Evolutionary conservation across 2,888 invertebrate species (phyloP).

Genomic region (Eupithecia pulchellata): DNA sequence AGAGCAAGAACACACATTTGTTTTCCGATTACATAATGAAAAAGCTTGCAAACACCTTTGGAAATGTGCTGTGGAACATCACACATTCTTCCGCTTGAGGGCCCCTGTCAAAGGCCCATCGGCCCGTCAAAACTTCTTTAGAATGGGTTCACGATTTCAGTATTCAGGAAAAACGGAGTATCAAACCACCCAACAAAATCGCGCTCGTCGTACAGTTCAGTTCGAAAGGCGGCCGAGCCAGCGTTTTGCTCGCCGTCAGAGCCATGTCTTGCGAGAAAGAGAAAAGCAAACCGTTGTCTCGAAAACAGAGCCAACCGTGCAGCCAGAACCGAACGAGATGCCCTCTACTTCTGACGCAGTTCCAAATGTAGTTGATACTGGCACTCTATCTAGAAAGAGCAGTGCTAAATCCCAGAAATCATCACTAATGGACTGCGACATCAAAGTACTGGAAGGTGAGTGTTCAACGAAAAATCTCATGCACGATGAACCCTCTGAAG

Average conservation of each 20-base stretch:
- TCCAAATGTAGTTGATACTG: slow-evolving; percentile 50
- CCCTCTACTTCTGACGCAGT: slow-evolving; percentile 68
- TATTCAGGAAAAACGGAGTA: slow-evolving; percentile 98
- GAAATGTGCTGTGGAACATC: slow-evolving; percentile 99
- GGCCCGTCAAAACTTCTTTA: slow-evolving; percentile 97
- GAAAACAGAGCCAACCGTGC: slow-evolving; percentile 63
- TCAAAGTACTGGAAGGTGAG: slow-evolving; percentile 62
- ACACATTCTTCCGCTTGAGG: slow-evolving; percentile 98
- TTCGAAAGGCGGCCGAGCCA: slow-evolving; percentile 99
- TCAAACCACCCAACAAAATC: slow-evolving; percentile 96
- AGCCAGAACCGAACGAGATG: slow-evolving; percentile 62
- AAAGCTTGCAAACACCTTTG: slow-evolving; percentile 99
- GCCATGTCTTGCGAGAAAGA: slow-evolving; percentile 93
- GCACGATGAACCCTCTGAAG: slow-evolving; percentile 71
- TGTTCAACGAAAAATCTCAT: slow-evolving; percentile 72
- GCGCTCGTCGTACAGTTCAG: slow-evolving; percentile 96
- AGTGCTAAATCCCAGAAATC: slow-evolving; percentile 86
- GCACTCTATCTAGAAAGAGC: slow-evolving; percentile 80
- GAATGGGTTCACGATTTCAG: slow-evolving; percentile 99
- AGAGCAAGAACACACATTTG: slow-evolving; percentile 99
- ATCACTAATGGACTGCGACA: slow-evolving; percentile 64
- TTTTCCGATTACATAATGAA: slow-evolving; percentile 97
- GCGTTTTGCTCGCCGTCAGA: slow-evolving; percentile 96
- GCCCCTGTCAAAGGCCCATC: slow-evolving; percentile 95
- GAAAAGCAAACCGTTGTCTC: slow-evolving; percentile 85